Evolutionary conservation across 2,797 vertebrate genomes (phyloP).

Genomic region (Anguilla megastoma): DNA sequence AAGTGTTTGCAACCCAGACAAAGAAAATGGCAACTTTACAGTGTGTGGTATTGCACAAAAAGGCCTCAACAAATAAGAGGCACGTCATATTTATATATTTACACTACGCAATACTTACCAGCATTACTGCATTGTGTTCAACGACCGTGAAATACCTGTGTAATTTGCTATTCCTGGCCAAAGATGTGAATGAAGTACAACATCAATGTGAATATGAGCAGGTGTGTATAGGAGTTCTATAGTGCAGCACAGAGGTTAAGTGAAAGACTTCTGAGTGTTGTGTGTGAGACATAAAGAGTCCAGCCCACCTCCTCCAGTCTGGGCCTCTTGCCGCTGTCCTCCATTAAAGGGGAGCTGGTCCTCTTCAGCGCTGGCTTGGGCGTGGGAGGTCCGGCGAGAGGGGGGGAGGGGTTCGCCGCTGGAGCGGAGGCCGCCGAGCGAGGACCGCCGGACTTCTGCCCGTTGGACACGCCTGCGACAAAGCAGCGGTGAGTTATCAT

Average conservation of each 20-base stretch:
- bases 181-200: not conserved
- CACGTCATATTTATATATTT: not conserved
- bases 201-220: not conserved
- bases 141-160: not conserved
- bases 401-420: conserved; percentile 68
- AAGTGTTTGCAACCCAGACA: not conserved
- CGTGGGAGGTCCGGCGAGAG: conserved; percentile 58
- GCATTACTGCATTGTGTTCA: not conserved
- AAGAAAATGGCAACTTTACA: not conserved
- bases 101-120: not conserved
- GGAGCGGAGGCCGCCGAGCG: conserved; percentile 53
- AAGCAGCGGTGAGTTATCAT: not conserved
- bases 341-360: conserved; percentile 68
- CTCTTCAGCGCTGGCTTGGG: conserved; percentile 61
- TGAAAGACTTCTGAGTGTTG: not conserved
- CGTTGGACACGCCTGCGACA: conserved; percentile 20
- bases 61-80: not conserved
- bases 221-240: not conserved
- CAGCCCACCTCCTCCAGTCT: conserved; percentile 74
- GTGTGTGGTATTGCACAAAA: not conserved
- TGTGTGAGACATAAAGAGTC: not conserved
- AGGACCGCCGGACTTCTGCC: conserved; percentile 44
- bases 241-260: not conserved
- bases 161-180: not conserved
- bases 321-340: conserved; percentile 74